Percentiles rank a stretch among this genome's conserved stretches.
Conservation (phyloP, 2,113 vertebrate species). For the Oophaga pumilio region DNA sequence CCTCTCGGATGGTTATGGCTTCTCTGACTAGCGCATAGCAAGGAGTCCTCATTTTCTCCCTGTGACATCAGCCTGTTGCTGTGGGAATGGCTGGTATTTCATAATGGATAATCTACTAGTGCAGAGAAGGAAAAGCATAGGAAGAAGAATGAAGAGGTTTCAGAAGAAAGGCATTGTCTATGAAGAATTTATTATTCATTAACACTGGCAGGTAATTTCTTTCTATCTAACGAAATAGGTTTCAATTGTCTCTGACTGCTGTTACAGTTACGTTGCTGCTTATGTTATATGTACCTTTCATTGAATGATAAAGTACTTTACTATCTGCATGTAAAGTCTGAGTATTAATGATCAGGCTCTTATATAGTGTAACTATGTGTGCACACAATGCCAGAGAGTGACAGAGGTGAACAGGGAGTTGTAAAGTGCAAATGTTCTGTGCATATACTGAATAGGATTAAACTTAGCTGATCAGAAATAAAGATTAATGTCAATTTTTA, state of each 20-base stretch:
- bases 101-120: constrained; percentile 47
- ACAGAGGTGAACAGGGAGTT: neutral
- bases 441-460: neutral
- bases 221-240: neutral
- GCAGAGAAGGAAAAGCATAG: neutral
- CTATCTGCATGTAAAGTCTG: neutral
- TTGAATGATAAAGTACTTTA: neutral
- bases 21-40: neutral
- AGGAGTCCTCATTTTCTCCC: constrained; percentile 44
- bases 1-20: neutral
- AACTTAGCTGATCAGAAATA: neutral
- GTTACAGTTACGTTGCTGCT: neutral
- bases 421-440: neutral
- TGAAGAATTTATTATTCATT: neutral
- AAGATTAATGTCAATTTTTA: neutral
- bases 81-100: constrained; percentile 45
- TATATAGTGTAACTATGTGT: neutral
- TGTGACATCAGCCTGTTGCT: constrained; percentile 34
- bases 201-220: neutral
- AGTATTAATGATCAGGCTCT: neutral
- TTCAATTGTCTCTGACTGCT: neutral
- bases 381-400: neutral
- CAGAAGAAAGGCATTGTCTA: neutral
- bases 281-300: neutral
- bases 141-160: constrained; percentile 20